Base-by-base conservation (phyloP, 30 jellyfish, hydroid and myxozoan species). In the Clytia hemisphaerica region DNA sequence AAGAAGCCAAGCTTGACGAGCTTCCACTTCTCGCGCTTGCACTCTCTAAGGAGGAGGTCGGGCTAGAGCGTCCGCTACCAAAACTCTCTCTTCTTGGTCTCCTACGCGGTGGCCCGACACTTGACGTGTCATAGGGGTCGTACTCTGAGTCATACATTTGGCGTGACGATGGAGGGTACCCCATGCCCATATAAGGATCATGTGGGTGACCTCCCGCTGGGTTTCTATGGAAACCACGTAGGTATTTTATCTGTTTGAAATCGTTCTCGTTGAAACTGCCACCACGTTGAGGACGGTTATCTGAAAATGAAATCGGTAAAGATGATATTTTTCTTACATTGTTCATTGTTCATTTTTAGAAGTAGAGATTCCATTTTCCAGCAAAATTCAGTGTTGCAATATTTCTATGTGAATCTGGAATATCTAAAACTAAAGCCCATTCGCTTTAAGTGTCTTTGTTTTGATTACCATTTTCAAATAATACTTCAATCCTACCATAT, bases 61-160 rank as follows among this genome's bases (percentile, higher is more conserved):
- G 97, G 68, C 97, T 87, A 60, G 92, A 79, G 33, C 94, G 69
- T 2, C 97, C 97, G 73, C 93, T 65, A 30, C 97, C 92, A 50
- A 57, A 67, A 28, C 94, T 87, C 16, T 57, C 70, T n/a, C 30
- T 57, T 22, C 70, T 57, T 45, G 45, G 25, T 31, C 70, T 28
- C 30, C 26, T 25, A 33, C 30, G 44, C 70, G 6, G 35, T 22
- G 36, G 70, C 25, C 14, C 54, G 18, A 31, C 30, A 57, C 25
- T 25, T 6, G 4, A 38, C 42, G 70, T 57, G n/a, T n/a, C 70
- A 22, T 22, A 33, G 6, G 25, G 70, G 16, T 57, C 70, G 16
- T 25, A 22, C 3, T 45, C 70, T 21, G 70, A 22, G 29, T 57
- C 70, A n/a, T n/a, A 57, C 25, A 57, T 22, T 7, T 25, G 36